Percentiles rank a stretch among this genome's conserved stretches.
phyloP scores from a whole-genome alignment of 2,888 invertebrate species.

The Drosophila macrospina region DNA sequence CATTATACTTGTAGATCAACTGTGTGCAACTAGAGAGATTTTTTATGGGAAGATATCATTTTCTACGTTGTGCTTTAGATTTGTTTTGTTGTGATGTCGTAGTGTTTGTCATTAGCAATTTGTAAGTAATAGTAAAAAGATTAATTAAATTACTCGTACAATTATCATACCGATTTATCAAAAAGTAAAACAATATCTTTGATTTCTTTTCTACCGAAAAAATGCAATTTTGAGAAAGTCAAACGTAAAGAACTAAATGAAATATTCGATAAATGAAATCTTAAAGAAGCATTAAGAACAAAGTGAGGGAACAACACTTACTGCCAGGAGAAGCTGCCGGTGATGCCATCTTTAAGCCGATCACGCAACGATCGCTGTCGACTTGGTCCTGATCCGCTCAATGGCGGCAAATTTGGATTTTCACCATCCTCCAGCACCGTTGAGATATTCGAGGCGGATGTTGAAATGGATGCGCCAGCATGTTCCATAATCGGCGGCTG shows the following conservation, averaged over 20 bases:
- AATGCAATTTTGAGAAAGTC: conserved; percentile 16
- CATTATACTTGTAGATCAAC: conserved; percentile 5
- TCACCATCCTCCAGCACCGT: conserved; percentile 81
- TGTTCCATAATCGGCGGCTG: conserved; percentile 81
- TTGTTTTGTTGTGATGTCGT: conserved; percentile 18
- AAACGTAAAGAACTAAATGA: conserved; percentile 24
- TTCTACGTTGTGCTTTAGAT: conserved; percentile 37
- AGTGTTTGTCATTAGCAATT: conserved; percentile 22
- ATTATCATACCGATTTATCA: conserved; percentile 9
- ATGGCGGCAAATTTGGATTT: conserved; percentile 82
- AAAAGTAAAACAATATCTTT: not conserved
- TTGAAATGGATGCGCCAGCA: conserved; percentile 75
- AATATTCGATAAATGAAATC: conserved; percentile 9
- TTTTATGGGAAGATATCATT: conserved; percentile 20
- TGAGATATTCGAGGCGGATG: conserved; percentile 82
- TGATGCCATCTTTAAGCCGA: conserved; percentile 91
- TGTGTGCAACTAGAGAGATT: conserved; percentile 38
- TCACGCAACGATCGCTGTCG: conserved; percentile 92
- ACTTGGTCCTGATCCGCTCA: conserved; percentile 87
- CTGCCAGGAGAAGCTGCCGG: conserved; percentile 93
- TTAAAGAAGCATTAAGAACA: conserved; percentile 28
- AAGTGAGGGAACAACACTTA: conserved; percentile 86
- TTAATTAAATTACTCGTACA: conserved; percentile 5
- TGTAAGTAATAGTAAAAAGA: conserved; percentile 4
- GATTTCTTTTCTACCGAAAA: conserved; percentile 8